Conservation (phyloP, 1,140 invertebrate genomes). For the Pachyrhynchus sulphureomaculatus region DNA sequence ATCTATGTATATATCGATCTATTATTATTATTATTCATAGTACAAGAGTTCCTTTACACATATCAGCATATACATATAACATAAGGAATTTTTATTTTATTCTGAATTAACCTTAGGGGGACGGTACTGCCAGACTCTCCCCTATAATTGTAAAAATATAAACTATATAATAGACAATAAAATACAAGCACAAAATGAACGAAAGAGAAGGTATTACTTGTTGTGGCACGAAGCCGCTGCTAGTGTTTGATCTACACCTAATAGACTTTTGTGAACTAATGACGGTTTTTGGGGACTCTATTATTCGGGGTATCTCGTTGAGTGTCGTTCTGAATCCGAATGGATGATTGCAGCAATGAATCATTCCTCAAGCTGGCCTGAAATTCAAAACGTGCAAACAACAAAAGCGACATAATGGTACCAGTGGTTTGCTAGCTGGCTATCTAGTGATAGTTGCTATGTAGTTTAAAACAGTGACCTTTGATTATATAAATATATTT, state of each 20-base stretch:
- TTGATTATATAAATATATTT: too few species aligned
- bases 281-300: conserved; percentile 60
- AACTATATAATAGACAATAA: too few species aligned
- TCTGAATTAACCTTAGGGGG: too few species aligned
- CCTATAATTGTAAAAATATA: too few species aligned
- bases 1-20: too few species aligned
- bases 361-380: conserved; percentile 57
- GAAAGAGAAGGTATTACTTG: conserved; percentile 37
- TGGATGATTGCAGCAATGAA: conserved; percentile 58
- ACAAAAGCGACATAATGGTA: conserved; percentile 22
- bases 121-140: too few species aligned
- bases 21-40: too few species aligned
- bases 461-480: not conserved
- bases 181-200: too few species aligned
- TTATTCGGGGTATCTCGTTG: conserved; percentile 62
- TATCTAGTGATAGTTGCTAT: conserved; percentile 1
- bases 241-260: conserved; percentile 50
- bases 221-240: conserved; percentile 41
- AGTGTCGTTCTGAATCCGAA: conserved; percentile 68
- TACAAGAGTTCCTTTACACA: too few species aligned
- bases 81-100: too few species aligned
- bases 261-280: conserved; percentile 72
- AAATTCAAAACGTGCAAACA: conserved; percentile 32
- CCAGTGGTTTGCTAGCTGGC: conserved; percentile 2
- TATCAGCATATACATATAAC: too few species aligned